Conservation (phyloP, 2,888 invertebrate genomes). For the Drosophila affinis region DNA sequence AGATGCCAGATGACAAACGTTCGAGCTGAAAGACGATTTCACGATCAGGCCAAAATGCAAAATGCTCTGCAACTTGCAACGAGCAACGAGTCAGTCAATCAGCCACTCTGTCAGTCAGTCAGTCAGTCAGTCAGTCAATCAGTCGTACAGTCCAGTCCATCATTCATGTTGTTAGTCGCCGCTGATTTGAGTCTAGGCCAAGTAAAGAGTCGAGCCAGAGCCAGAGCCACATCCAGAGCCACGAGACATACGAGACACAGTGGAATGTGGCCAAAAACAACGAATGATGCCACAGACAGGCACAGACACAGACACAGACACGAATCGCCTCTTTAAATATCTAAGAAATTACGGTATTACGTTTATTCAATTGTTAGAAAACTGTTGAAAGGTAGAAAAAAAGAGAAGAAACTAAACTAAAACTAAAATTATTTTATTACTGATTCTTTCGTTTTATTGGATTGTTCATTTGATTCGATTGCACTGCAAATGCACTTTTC, state of each 20-base stretch:
- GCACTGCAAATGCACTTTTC: conserved; percentile 17
- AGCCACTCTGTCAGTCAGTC: conserved; percentile 15
- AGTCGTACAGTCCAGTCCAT: not conserved
- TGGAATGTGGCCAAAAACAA: conserved; percentile 24
- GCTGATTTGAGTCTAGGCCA: conserved; percentile 29
- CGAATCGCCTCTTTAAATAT: conserved; percentile 45
- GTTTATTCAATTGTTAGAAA: conserved; percentile 34
- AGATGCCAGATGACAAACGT: conserved; percentile 49
- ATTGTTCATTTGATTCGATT: not conserved
- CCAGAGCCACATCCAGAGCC: conserved; percentile 11
- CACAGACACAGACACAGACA: conserved; percentile 18
- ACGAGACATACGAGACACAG: conserved; percentile 18
- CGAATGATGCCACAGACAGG: not conserved
- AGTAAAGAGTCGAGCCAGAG: conserved; percentile 17
- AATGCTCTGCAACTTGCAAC: conserved; percentile 22
- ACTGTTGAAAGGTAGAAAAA: not conserved
- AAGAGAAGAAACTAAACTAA: not conserved
- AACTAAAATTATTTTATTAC: conserved; percentile 42
- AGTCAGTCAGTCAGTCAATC: conserved; percentile 27
- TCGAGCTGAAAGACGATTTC: conserved; percentile 57
- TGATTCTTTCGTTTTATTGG: conserved; percentile 32
- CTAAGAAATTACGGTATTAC: conserved; percentile 43
- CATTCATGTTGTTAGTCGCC: not conserved
- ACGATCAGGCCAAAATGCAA: conserved; percentile 53
- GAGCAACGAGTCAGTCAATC: conserved; percentile 20